These are phyloP conservation scores for Thermophis baileyi DNA, from an alignment of 2,113 vertebrate genomes.

Conservation along the genomic window DNA sequence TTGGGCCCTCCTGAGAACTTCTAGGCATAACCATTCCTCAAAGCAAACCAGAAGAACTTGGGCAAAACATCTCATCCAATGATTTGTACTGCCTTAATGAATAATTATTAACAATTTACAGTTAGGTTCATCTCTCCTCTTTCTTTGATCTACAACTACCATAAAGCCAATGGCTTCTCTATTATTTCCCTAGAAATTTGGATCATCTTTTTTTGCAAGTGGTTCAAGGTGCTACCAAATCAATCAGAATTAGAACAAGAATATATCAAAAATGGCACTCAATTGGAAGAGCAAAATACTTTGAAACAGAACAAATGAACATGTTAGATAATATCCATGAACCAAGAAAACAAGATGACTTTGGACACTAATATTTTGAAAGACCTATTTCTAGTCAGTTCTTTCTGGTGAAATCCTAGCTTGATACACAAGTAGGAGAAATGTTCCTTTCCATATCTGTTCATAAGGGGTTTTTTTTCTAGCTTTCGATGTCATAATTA, in stretches of 20 bases:
- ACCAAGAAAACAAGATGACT: background rate
- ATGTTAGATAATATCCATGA: background rate
- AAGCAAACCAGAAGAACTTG: background rate
- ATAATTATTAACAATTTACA: background rate
- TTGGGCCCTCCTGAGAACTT: background rate
- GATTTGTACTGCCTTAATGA: background rate
- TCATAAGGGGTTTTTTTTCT: background rate
- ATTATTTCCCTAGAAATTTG: background rate
- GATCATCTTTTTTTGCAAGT: background rate
- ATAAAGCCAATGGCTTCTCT: constrained; percentile 23
- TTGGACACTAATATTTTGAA: background rate
- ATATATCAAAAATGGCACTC: background rate
- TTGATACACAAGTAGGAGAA: background rate
- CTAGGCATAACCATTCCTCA: background rate
- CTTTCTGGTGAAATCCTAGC: background rate
- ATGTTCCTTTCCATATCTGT: background rate
- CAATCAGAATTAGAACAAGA: background rate
- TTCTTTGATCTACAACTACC: background rate
- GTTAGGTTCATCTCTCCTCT: background rate
- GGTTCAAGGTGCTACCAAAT: background rate
- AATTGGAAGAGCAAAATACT: background rate
- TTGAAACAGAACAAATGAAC: background rate
- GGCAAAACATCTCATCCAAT: background rate
- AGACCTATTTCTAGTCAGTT: background rate
- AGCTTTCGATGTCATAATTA: background rate